phyloP scores from a whole-genome alignment of 2,797 vertebrate genomes.

The Myiotriccus ornatus region DNA sequence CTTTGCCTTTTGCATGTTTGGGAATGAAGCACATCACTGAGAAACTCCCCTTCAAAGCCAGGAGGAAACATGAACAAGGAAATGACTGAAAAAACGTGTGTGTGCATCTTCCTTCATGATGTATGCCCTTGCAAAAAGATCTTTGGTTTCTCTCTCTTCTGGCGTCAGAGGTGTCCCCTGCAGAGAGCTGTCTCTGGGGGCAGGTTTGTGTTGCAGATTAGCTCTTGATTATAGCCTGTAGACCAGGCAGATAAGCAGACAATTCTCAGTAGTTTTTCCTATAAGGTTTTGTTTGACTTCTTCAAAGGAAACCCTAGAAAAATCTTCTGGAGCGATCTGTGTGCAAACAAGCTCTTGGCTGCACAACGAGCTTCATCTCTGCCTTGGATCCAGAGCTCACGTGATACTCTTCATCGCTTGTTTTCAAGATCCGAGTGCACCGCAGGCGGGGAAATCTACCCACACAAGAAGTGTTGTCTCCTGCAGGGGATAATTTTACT shows the following conservation, averaged over 20 bases:
- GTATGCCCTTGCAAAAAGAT: neutral
- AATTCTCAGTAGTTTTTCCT: neutral
- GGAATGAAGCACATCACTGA: neutral
- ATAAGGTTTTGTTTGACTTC: neutral
- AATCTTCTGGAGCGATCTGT: neutral
- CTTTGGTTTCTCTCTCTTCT: neutral
- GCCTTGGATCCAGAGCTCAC: neutral
- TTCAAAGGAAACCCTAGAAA: neutral
- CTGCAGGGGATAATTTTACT: slow-evolving; percentile 1
- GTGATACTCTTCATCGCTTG: neutral
- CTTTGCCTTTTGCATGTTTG: neutral
- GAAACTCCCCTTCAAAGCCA: neutral
- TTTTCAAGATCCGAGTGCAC: neutral
- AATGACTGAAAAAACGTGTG: neutral
- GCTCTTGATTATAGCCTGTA: neutral
- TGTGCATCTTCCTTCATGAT: neutral
- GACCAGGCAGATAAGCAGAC: neutral
- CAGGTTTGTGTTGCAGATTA: neutral
- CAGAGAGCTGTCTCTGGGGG: neutral
- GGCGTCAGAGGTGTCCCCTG: neutral
- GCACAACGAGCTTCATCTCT: neutral
- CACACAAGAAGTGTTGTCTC: neutral
- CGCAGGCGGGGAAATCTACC: neutral
- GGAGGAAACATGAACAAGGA: neutral
- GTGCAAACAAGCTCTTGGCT: neutral